Percentiles rank a stretch among this genome's conserved stretches.
Evolutionary conservation across 2,888 invertebrate genomes (phyloP).

Genomic region (Siphonodentalium dalli): DNA sequence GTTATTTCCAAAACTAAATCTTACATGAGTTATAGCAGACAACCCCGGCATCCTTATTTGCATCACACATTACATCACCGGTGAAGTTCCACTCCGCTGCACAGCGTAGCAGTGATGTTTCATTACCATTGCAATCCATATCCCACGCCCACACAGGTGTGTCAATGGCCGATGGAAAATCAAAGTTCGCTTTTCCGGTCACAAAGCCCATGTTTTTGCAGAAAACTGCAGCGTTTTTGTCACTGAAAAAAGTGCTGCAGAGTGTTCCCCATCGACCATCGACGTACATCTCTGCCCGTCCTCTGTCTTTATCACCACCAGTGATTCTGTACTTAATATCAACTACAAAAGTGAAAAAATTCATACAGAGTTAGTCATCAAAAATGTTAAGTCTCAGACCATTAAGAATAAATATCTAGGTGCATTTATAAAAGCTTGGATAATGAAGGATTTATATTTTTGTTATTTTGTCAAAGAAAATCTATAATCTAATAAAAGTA

Average conservation of each 20-base stretch:
- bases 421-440: too few species aligned
- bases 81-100: constrained; percentile 36
- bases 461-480: too few species aligned
- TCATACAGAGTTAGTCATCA: not conserved
- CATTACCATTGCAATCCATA: constrained; percentile 75
- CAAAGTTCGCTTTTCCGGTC: constrained; percentile 31
- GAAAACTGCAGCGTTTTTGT: constrained; percentile 41
- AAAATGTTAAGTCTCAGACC: not conserved
- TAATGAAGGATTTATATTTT: too few species aligned
- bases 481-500: too few species aligned
- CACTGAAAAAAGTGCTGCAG: constrained; percentile 33
- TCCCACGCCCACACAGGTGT: constrained; percentile 73
- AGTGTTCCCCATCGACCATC: constrained; percentile 43
- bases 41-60: constrained; percentile 38
- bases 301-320: constrained; percentile 27
- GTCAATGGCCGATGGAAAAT: constrained; percentile 13
- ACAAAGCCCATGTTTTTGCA: constrained; percentile 38
- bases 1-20: too few species aligned
- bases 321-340: constrained; percentile 40
- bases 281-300: constrained; percentile 43
- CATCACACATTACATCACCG: constrained; percentile 28
- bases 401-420: too few species aligned
- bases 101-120: constrained; percentile 74
- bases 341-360: constrained; percentile 28
- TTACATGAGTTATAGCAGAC: constrained; percentile 43